Conservation (phyloP, 2,797 vertebrate genomes). For the Spea hammondii region DNA sequence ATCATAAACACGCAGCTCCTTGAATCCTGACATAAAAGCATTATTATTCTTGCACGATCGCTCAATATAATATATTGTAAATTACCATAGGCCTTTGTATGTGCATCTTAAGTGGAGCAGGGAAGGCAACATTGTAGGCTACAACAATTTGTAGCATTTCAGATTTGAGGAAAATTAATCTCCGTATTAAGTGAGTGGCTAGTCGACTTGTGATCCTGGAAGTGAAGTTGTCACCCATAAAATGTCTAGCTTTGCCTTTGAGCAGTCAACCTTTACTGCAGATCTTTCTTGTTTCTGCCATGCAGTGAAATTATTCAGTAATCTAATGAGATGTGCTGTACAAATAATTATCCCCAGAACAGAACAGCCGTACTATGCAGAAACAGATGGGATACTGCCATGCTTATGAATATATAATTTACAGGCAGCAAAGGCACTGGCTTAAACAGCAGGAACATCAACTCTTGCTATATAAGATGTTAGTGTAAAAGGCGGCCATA, state of each 20-base stretch:
- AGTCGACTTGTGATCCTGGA: conserved; percentile 37
- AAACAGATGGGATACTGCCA: conserved; percentile 51
- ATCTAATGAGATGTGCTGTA: conserved; percentile 51
- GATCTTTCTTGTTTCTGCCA: conserved; percentile 36
- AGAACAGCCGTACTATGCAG: conserved; percentile 45
- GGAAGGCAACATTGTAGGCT: conserved; percentile 12
- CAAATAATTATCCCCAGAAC: conserved; percentile 51
- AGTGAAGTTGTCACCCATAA: conserved; percentile 40
- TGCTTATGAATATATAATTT: conserved; percentile 52
- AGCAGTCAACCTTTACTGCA: conserved; percentile 45
- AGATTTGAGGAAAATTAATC: conserved; percentile 54
- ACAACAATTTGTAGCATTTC: conserved; percentile 13
- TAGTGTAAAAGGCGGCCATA: conserved; percentile 19
- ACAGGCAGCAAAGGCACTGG: conserved; percentile 40
- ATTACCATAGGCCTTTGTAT: conserved; percentile 49
- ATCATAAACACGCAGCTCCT: conserved; percentile 54
- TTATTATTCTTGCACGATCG: conserved; percentile 53
- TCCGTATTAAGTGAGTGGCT: conserved; percentile 48
- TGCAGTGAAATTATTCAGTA: conserved; percentile 44
- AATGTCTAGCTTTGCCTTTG: conserved; percentile 45
- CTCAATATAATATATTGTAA: conserved; percentile 34
- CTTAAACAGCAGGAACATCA: conserved; percentile 46
- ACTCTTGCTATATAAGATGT: conserved; percentile 20
- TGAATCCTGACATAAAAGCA: conserved; percentile 54
- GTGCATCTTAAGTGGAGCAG: conserved; percentile 34